Percentiles rank a stretch among this genome's conserved stretches.
phyloP scores from a whole-genome alignment of 2,113 vertebrate genomes.

The Entomyzon cyanotis region DNA sequence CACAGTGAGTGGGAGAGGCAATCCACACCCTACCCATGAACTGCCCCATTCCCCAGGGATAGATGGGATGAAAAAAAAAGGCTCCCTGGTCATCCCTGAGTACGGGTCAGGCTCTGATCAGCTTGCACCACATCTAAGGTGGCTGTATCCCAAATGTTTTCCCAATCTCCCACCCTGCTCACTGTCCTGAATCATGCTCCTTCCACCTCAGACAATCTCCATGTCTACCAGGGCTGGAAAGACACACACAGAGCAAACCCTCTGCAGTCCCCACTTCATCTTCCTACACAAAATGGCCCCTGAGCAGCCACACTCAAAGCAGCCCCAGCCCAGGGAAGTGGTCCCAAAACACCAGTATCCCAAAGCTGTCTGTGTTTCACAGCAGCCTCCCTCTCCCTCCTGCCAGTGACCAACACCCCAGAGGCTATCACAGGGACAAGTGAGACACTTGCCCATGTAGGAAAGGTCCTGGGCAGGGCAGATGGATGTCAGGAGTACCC shows the following conservation, averaged over 20 bases:
- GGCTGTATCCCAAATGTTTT: not conserved
- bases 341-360: not conserved
- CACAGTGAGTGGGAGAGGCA: accelerated
- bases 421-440: not conserved
- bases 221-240: not conserved
- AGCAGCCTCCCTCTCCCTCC: not conserved
- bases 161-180: not conserved
- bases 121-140: accelerated
- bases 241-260: not conserved
- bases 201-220: accelerated
- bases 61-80: not conserved
- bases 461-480: not conserved
- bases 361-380: accelerated
- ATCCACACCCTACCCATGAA: not conserved
- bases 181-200: not conserved
- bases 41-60: accelerated
- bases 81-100: not conserved
- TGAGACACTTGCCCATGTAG: accelerated
- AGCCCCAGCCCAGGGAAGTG: not conserved
- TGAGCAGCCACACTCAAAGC: not conserved
- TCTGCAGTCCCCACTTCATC: not conserved
- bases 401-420: accelerated
- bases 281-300: not conserved
- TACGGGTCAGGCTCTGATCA: not conserved
- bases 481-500: not conserved